Conservation (phyloP, 1,140 invertebrate species). For the Atta texana region DNA sequence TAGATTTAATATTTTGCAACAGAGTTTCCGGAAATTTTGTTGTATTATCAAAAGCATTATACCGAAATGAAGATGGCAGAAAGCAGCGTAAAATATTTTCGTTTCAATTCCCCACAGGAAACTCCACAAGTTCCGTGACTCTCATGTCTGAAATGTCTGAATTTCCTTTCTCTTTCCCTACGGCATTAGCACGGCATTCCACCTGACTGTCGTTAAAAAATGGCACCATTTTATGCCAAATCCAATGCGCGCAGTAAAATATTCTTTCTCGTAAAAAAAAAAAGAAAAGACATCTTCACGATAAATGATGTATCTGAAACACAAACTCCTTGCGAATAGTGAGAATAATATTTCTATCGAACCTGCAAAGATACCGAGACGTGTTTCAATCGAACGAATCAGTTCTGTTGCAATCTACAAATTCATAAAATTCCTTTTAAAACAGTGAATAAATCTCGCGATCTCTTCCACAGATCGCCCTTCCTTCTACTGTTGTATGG, state of each 20-base stretch:
- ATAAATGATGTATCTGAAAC: constrained; percentile 37
- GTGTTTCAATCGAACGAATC: constrained; percentile 66
- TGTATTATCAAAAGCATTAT: constrained; percentile 20
- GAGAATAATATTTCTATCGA: constrained; percentile 65
- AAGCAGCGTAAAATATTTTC: constrained; percentile 39
- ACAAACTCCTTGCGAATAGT: constrained; percentile 35
- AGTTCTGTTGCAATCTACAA: constrained; percentile 69
- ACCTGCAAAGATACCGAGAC: background rate
- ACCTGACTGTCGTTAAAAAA: constrained; percentile 13
- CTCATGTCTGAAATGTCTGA: constrained; percentile 6
- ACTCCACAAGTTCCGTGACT: constrained; percentile 26
- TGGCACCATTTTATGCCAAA: constrained; percentile 17
- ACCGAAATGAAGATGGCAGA: constrained; percentile 25
- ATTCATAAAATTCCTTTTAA: constrained; percentile 67
- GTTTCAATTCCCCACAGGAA: constrained; percentile 31
- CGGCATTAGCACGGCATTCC: constrained; percentile 36
- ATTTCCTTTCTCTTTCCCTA: constrained; percentile 26
- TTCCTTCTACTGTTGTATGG: background rate
- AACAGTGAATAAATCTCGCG: background rate
- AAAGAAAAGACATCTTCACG: constrained; percentile 20
- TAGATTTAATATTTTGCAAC: constrained; percentile 22
- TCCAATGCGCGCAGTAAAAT: constrained; percentile 33
- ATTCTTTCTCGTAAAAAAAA: constrained; percentile 56
- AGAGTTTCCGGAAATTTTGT: constrained; percentile 14
- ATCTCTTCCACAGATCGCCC: background rate